Evolutionary conservation across 1,140 invertebrate genomes (phyloP), one percentile per base, ranked within the genome.

Genomic region (Zophobas atratus): DNA sequence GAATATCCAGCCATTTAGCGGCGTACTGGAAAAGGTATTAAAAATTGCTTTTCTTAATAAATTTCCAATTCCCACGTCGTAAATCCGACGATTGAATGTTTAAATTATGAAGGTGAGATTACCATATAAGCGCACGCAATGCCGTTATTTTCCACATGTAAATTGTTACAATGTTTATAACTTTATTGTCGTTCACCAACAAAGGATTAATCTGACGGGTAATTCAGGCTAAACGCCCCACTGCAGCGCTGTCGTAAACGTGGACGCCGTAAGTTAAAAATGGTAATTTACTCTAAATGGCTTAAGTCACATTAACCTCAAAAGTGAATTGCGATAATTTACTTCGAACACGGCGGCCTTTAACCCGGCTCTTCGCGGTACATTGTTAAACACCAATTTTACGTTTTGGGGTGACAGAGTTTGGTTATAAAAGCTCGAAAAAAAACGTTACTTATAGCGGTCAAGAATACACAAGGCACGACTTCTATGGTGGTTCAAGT

Each of bases 1-100:
- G 1, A 89, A 89, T 60, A 90, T 90, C 76, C 89, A 90, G 70
- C 89, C 89, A 5, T 90, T 86, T 82, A 90, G 89, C 82, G 89
- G 89, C 43, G 89, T 90, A 76, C 86, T 90, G 76, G 89, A 89
- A 79, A 90, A 89, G 83, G 89, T 90, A 79, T 75, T 73, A 74
- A 49, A 51, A 43, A 20, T 20, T 3, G 48, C 4, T 70, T 39
- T 70, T 33, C 43, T n/a, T 70, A 1, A 1, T 41, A 70, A 3
- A 43, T 33, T 51, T 20, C 43, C 3, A 46, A 46, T 46, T 46
- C 43, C 43, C 43, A 46, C 43, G 8, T 46, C 43, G 43, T 46
- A 46, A 46, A 46, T 46, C 8, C 3, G 3, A 8, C 43, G 43
- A 46, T 46, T 46, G 43, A 46, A 46, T 51, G 20, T 51, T 51